Evolutionary conservation across 2,888 invertebrate species (phyloP), one percentile per base, ranked within the genome.

Genomic region (Agrochola macilenta): DNA sequence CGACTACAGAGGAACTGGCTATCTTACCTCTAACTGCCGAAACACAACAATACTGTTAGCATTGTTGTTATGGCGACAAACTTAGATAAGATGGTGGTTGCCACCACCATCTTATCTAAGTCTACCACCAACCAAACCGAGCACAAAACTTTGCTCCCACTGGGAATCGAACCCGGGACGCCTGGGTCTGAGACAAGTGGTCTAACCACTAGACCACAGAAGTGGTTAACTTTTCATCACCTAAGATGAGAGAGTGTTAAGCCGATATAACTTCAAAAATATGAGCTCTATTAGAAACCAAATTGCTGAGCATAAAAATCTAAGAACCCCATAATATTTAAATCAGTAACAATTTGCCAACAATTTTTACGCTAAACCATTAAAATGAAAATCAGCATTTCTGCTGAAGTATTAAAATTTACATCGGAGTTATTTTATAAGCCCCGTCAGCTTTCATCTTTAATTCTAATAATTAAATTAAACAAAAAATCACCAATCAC

Each of bases 361-460:
- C 12, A 52, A n/a, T 66, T 72, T 66, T 54, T 30, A 74, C 30
- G 26, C 17, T 12, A 9, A 43, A 26, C n/a, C 68, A 63, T 57
- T 23, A 72, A 65, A 79, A 65, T 49, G 17, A 65, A 73, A 65
- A 43, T 65, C 46, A 0, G 2, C 66, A 66, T 74, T 79, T 61
- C 54, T 54, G 78, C 68, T 81, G 68, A 79, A 75, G 68, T 63
- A 74, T 68, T 26, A 43, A 20, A 63, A 74, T 69, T 74, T 74
- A 43, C 35, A 64, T 39, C 23, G 30, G 7, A 69, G 57, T 75
- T 57, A 64, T 75, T 75, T 69, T 26, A 30, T n/a, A 80, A 74
- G 54, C 43, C 20, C n/a, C 57, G 68, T 75, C 79, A 81, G 79
- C 75, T 46, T 81, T 75, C 52, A 69, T 64, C 23, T 81, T 54